Conservation (phyloP, 2,113 vertebrate genomes). For the Rhegmatorhina hoffmannsi region DNA sequence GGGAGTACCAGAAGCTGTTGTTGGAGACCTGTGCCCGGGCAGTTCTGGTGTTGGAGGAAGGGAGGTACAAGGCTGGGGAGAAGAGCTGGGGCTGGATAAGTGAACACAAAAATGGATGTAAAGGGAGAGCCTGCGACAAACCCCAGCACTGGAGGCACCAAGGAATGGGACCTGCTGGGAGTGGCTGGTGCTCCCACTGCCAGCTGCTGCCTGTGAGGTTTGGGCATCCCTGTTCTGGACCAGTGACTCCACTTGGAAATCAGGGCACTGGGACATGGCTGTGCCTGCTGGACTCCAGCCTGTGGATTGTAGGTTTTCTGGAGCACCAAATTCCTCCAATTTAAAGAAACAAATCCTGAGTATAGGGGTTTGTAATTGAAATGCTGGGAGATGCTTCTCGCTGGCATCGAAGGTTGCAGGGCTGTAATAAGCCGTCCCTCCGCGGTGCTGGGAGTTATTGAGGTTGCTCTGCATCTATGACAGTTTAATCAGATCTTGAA, state of each 20-base stretch:
- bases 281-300: neutral
- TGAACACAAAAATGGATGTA: rapidly evolving
- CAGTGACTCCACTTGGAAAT: neutral
- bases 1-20: neutral
- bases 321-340: neutral
- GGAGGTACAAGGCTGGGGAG: rapidly evolving
- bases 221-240: neutral
- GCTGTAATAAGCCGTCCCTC: constrained; percentile 24
- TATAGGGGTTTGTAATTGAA: constrained; percentile 4
- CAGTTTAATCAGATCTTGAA: constrained; percentile 73
- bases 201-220: neutral
- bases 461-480: constrained; percentile 44
- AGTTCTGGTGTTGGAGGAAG: rapidly evolving
- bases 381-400: constrained; percentile 17
- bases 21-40: neutral
- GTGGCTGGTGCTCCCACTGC: neutral
- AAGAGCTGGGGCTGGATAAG: neutral
- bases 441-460: constrained; percentile 49
- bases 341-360: constrained; percentile 57
- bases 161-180: neutral
- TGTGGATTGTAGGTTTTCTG: neutral
- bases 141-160: neutral
- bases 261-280: neutral
- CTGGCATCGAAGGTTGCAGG: neutral
- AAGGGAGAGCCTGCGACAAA: neutral